Base-by-base conservation (phyloP, 2,888 invertebrate species). In the Napeogenes sylphis region DNA sequence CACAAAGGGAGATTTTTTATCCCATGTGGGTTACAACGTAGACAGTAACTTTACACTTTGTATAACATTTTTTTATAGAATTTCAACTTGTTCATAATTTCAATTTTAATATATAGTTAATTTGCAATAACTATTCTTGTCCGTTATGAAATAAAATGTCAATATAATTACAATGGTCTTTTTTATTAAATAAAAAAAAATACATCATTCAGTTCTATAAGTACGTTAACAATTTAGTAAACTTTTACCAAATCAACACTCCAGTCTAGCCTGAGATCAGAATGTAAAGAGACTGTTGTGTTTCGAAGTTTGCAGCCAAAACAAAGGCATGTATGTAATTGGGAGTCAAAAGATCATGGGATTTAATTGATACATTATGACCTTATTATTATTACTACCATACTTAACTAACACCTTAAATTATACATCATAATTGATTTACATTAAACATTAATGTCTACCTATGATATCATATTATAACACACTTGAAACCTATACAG, bases 211-310 rank as follows among this genome's bases (percentile, higher is more conserved):
- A 86, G 83, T 85, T 88, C 84, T 88, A 87, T 89, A 89, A 90
- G 90, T 89, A 90, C 90, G 82, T 85, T 84, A 89, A 87, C 88
- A 87, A 82, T 85, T 85, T 84, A 85, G 87, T 86, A 87, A 85
- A 85, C 80, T 82, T 83, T 87, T 83, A 87, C 84, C 85, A 87
- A 87, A 85, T 87, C 83, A 88, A 88, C 86, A 84, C 79, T 80
- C 77, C 76, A 80, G 79, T 78, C 77, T 78, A 83, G 83, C 82
- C 84, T 84, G 87, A 88, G 87, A 87, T 89, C 87, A 85, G 86
- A 85, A 73, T 71, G 66, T 69, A 72, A 70, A 66, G 70, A 71
- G 67, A 71, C 69, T 69, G 69, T 68, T 69, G 69, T 73, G 68
- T 66, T 56, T 66, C 51, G 30, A 71, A 66, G 47, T 73, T 70